Evolutionary conservation across 2,797 vertebrate species (phyloP), one percentile per base, ranked within the genome.

Genomic region (Carapus acus): DNA sequence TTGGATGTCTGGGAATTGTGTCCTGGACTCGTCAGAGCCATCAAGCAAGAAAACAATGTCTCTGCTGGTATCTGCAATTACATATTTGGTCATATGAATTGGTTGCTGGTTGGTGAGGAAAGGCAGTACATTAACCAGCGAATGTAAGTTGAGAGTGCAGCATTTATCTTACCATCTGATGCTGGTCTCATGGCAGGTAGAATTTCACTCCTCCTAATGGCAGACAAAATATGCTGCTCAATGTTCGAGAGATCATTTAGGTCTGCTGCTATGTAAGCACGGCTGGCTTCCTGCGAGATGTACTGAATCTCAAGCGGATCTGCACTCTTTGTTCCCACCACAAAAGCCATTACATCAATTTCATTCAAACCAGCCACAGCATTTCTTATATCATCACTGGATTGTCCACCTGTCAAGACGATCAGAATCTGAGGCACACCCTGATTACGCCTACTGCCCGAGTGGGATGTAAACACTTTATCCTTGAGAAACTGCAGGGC

Each of bases 41-140:
- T 89, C 88, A 56, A 90, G 79, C 62, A 90, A 75, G 84, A 90
- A 87, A n/a, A 88, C 82, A 73, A 90, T 16, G 42, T 90, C 87
- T 78, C 77, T 80, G 65, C 69, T 69, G 29, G 23, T 73, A 80
- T 85, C 84, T 86, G 83, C 29, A 80, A 83, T 58, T 62, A 79
- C 27, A 78, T 8, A 69, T 8, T 18, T 33, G 27, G 31, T 44
- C 16, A 42, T 21, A 36, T 5, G 69, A 58, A 57, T 15, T 46
- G 36, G 9, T 53, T 59, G 27, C 56, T 58, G n/a, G 29, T 58
- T 2, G 22, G 19, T 50, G 36, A 15, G 60, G 20, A 31, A 6
- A 43, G 23, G 2, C 22, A 49, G n/a, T n/a, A 42, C 33, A 4
- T 57, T 38, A 33, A 47, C 17, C 34, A 9, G 46, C 22, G 20